Conservation (phyloP, 2,888 invertebrate species). For the Thera obeliscata region DNA sequence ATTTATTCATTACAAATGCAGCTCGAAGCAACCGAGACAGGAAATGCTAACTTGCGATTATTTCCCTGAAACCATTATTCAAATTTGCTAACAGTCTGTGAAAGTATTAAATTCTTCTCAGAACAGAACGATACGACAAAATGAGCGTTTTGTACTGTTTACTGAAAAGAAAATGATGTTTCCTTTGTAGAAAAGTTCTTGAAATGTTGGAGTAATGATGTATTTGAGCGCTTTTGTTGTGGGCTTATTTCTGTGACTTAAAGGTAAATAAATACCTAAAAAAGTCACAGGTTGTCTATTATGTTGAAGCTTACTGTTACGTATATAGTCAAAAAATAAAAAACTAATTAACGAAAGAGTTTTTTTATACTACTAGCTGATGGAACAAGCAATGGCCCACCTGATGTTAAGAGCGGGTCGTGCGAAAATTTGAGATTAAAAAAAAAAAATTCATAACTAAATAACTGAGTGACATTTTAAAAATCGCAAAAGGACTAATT, state of each 20-base stretch:
- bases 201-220: constrained; percentile 20
- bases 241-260: not conserved
- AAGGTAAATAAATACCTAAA: not conserved
- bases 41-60: constrained; percentile 39
- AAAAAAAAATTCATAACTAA: too few relatives aligned
- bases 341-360: too few relatives aligned
- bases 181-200: constrained; percentile 12
- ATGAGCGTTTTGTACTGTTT: constrained; percentile 33
- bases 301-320: too few relatives aligned
- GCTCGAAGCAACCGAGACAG: constrained; percentile 1
- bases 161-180: constrained; percentile 22
- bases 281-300: too few relatives aligned
- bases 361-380: too few relatives aligned
- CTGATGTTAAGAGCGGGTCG: too few relatives aligned
- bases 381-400: too few relatives aligned
- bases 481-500: too few relatives aligned
- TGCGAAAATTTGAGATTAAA: too few relatives aligned
- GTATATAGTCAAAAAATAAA: too few relatives aligned
- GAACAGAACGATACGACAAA: constrained; percentile 33
- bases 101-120: constrained; percentile 46
- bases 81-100: constrained; percentile 43
- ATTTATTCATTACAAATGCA: not conserved
- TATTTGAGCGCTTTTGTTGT: constrained; percentile 10
- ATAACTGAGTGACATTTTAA: too few relatives aligned
- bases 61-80: constrained; percentile 42